These are phyloP conservation scores for Deladenus siricidicola DNA, from an alignment of 2,888 invertebrate genomes.

Conservation along the genomic window DNA sequence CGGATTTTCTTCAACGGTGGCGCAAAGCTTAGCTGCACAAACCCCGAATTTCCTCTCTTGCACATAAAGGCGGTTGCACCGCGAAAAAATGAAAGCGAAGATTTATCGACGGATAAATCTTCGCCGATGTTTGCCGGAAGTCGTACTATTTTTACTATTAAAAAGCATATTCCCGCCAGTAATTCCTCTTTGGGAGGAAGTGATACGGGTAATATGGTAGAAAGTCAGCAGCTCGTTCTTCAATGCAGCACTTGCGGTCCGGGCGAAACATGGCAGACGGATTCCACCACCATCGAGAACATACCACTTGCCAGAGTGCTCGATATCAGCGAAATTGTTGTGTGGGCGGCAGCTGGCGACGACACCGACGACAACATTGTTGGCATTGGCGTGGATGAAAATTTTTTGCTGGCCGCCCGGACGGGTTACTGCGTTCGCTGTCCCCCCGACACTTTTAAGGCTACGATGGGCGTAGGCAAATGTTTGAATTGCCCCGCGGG, in stretches of 20 bases:
- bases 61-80: neutral
- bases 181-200: neutral
- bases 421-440: slow-evolving; percentile 12
- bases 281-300: neutral
- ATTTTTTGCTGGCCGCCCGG: neutral
- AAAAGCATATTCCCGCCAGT: no score
- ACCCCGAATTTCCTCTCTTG: slow-evolving; percentile 3
- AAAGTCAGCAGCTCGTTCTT: neutral
- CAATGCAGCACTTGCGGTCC: slow-evolving; percentile 16
- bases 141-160: neutral
- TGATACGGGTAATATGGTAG: neutral
- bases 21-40: neutral
- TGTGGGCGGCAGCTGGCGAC: neutral
- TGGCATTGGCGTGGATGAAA: neutral
- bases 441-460: slow-evolving; percentile 17
- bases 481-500: slow-evolving; percentile 1
- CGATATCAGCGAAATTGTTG: neutral
- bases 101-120: neutral
- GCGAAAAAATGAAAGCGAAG: neutral
- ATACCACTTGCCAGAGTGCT: neutral
- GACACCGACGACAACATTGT: neutral
- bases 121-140: neutral
- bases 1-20: neutral
- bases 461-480: neutral
- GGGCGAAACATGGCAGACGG: slow-evolving; percentile 9